phyloP scores from a whole-genome alignment of 1,140 invertebrate genomes.

The Alviniconcha marisindica region DNA sequence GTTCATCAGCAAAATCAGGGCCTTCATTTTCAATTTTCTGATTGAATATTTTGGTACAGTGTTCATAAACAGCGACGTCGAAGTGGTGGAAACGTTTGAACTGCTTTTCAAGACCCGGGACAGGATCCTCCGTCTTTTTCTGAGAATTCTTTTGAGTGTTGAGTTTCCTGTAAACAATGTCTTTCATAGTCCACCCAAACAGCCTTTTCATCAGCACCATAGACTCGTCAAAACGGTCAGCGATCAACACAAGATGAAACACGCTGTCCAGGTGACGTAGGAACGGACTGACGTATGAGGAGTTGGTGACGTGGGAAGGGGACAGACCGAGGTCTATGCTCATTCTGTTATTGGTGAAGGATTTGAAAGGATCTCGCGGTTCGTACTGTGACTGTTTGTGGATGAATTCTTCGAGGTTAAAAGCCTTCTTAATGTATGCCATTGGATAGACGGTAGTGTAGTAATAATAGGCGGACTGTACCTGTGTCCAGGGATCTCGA shows the following conservation, averaged over 20 bases:
- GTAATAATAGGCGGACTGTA: constrained; percentile 53
- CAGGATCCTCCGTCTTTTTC: not conserved
- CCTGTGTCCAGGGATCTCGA: constrained; percentile 55
- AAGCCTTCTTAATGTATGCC: constrained; percentile 31
- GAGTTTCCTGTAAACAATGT: constrained; percentile 7
- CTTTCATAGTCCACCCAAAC: not conserved
- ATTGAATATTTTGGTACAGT: constrained; percentile 44
- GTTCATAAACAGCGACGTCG: constrained; percentile 50
- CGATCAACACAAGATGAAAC: constrained; percentile 78
- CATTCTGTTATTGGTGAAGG: constrained; percentile 59
- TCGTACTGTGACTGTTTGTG: not conserved
- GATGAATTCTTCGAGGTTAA: constrained; percentile 14
- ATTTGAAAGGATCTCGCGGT: not conserved
- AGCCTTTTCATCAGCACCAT: constrained; percentile 76
- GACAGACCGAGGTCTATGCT: constrained; percentile 56
- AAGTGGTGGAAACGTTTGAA: constrained; percentile 9
- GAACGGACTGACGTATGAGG: constrained; percentile 40
- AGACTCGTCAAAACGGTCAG: constrained; percentile 79
- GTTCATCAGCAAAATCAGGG: constrained; percentile 34
- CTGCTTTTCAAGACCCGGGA: not conserved
- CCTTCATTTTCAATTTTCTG: constrained; percentile 28
- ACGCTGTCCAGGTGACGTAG: constrained; percentile 44
- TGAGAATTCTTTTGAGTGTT: not conserved
- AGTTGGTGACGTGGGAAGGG: not conserved
- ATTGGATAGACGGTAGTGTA: constrained; percentile 35